Base-by-base conservation (phyloP, 2,797 vertebrate genomes). In the Lophius americanus region DNA sequence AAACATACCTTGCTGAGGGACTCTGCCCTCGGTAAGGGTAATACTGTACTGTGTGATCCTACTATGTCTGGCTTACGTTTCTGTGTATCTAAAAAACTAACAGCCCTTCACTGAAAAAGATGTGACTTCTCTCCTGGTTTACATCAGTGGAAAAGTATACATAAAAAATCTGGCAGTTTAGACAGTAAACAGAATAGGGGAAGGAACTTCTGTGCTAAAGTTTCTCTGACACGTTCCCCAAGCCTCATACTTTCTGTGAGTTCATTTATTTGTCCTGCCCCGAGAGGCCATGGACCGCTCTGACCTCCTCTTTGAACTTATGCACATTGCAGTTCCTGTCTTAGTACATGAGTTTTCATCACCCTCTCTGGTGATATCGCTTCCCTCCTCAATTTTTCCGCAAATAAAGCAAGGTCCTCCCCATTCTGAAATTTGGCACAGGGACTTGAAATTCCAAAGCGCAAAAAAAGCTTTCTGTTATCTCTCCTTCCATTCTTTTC, bases 401-500 rank as follows among this genome's bases (percentile, higher is more conserved):
- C 92, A 93, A 93, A 94, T 91, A 93, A 91, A 84, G 81, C 70
- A 81, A 91, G 82, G 77, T 77, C 87, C 92, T 91, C 91, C 87
- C 85, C 8, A 11, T 65, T 85, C 75, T 69, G 88, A 92, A 85
- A 91, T 92, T 80, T 94, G 92, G 92, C 93, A 92, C 70, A 13
- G 10, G 76, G 70, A 6, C 88, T 86, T 79, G 76, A 93, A 89
- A 94, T 94, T 93, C 93, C 92, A 84, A 76, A 54, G 78, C 71
- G 77, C 76, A 60, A 60, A 76, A 90, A 81, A 76, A 10, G 75
- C 76, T 35, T 51, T 81, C 67, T 72, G 74, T 85, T 87, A 84
- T 88, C 86, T 76, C 68, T 78, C 60, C 46, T 67, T 81, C 76
- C 48, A 51, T 14, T 39, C 14, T 68, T 59, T 43, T 42, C 32